Evolutionary conservation across 2,113 vertebrate species (phyloP).

Genomic region (Aptenodytes forsteri): DNA sequence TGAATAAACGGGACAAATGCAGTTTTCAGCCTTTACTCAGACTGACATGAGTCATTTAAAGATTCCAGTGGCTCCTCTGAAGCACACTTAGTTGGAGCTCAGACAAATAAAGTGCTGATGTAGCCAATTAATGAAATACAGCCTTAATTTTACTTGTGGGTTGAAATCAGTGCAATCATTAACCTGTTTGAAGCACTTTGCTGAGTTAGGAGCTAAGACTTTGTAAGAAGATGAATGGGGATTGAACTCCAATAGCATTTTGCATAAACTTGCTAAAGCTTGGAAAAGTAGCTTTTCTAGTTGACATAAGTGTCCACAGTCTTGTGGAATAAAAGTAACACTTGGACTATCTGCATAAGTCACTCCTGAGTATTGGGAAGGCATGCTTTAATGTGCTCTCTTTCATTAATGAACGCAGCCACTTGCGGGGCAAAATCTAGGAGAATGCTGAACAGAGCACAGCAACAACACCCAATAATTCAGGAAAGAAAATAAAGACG

Average conservation of each 20-base stretch:
- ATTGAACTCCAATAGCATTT: slow-evolving; percentile 2
- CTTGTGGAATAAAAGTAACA: background rate
- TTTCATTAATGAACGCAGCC: background rate
- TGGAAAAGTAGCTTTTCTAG: background rate
- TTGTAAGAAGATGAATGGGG: background rate
- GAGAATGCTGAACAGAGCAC: background rate
- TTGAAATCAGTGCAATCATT: slow-evolving; percentile 41
- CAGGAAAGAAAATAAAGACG: background rate
- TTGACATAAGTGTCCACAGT: background rate
- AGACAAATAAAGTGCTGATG: slow-evolving; percentile 11
- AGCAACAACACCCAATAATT: background rate
- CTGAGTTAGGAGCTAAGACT: background rate
- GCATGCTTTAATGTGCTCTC: background rate
- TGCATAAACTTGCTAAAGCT: background rate
- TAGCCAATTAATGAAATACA: slow-evolving; percentile 1
- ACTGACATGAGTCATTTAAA: background rate
- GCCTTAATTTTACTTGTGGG: slow-evolving; percentile 5
- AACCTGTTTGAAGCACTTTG: slow-evolving; percentile 33
- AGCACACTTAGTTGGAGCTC: background rate
- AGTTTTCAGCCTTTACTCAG: background rate
- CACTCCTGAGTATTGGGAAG: background rate
- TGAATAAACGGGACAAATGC: background rate
- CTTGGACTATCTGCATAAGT: background rate
- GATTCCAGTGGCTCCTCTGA: background rate
- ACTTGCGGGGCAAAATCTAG: background rate